Evolutionary conservation across 2,113 vertebrate species (phyloP).

Genomic region (Osmerus mordax): DNA sequence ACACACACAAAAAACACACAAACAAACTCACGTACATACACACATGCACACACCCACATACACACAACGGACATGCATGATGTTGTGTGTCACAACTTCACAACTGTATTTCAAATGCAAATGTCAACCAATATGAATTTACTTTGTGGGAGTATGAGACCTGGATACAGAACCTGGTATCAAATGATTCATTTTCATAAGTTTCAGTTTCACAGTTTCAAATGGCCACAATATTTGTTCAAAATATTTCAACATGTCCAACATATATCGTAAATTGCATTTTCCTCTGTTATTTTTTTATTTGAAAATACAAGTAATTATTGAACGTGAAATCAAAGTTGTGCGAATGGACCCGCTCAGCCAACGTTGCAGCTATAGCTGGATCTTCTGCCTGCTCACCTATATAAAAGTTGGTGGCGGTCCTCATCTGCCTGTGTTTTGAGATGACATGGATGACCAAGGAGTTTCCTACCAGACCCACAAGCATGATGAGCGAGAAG

Average conservation of each 20-base stretch:
- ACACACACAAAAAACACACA: background rate
- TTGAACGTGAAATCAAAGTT: background rate
- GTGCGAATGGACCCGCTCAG: background rate
- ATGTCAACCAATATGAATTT: too few species aligned
- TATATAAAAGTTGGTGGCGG: slow-evolving; percentile 83
- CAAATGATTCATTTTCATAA: too few species aligned
- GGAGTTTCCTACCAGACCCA: slow-evolving; percentile 79
- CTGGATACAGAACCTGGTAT: too few species aligned
- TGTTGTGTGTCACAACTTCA: background rate
- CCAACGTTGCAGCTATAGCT: background rate
- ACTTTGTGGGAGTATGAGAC: too few species aligned
- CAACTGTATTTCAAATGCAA: too few species aligned
- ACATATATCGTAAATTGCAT: too few species aligned
- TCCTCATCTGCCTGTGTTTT: slow-evolving; percentile 82
- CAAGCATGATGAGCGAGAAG: slow-evolving; percentile 80
- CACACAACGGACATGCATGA: background rate
- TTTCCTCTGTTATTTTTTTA: background rate
- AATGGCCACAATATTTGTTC: too few species aligned
- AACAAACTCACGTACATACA: background rate
- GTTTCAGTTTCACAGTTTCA: too few species aligned
- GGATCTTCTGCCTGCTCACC: slow-evolving; percentile 62
- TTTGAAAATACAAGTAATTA: background rate
- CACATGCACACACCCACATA: background rate
- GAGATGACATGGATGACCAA: slow-evolving; percentile 80
- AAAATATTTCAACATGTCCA: too few species aligned